phyloP scores from a whole-genome alignment of 2,797 vertebrate species.

The Natrix natrix region DNA sequence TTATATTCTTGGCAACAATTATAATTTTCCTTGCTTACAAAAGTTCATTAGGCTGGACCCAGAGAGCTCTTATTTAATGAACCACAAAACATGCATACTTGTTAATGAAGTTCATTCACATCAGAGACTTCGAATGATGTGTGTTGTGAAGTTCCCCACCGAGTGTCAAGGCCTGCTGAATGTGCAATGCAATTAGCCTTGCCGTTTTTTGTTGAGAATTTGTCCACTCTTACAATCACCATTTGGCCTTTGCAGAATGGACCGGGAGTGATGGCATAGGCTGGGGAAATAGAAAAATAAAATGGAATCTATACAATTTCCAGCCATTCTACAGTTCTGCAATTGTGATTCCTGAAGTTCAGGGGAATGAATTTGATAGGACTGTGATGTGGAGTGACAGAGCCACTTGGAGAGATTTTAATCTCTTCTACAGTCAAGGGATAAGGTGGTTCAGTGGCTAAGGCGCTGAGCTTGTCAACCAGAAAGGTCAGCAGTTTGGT shows the following conservation, averaged over 20 bases:
- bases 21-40: slow-evolving; percentile 10
- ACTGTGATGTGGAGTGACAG: not conserved
- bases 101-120: slow-evolving; percentile 35
- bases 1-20: slow-evolving; percentile 31
- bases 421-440: not conserved
- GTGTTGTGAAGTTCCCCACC: no score
- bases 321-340: not conserved
- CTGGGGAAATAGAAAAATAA: not conserved
- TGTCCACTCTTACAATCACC: not conserved
- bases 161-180: not conserved
- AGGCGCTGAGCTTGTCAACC: no score
- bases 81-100: slow-evolving; percentile 12
- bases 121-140: slow-evolving; percentile 22
- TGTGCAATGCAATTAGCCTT: not conserved
- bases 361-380: not conserved
- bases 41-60: slow-evolving; percentile 24
- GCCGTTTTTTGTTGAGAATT: slow-evolving; percentile 2
- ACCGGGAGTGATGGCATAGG: not conserved
- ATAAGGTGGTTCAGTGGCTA: no score
- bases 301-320: not conserved
- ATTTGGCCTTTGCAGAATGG: not conserved
- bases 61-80: slow-evolving; percentile 34
- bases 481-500: no score
- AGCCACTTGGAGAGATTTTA: not conserved
- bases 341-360: not conserved